Base-by-base conservation (phyloP, 2,888 invertebrate genomes). In the Cacoxenus indagator region DNA sequence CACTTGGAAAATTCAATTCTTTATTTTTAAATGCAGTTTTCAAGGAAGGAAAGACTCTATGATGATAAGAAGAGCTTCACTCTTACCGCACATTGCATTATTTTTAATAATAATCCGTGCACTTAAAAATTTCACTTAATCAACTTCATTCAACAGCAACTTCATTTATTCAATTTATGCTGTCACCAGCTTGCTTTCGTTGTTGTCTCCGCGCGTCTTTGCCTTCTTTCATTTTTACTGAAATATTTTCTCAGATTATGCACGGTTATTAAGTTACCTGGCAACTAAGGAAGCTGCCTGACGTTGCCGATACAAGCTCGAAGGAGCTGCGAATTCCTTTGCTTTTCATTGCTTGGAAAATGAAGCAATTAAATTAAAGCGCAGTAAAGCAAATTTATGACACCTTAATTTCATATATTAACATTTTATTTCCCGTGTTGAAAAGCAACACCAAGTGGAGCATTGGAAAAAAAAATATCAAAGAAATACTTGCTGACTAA, bases 401-500 rank as follows among this genome's bases (percentile, higher is more conserved):
- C 80, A 76, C 77, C 82, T 85, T 84, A 78, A 84, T 84, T 84
- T 81, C 78, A 76, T 81, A 80, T 83, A 85, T 84, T 81, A 85
- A 83, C 77, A 77, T 77, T 85, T 85, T 80, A 83, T 76, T 73
- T 29, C 31, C 51, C 29, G 22, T 54, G 65, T 54, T 54, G 29
- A 46, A 37, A 51, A 55, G 59, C 46, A 27, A 43, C 61, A 26
- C 9, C 6, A 48, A 51, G 22, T 19, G 8, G 22, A 19, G 19
- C 1, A 48, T 17, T 8, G 11, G 11, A 37, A n/a, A 43, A 43
- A 4, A 43, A 43, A 51, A 9, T 22, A 11, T n/a, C 2, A 51
- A 51, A 22, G 22, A 9, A 17, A 17, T 19, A 14, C 8, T 48
- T 17, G 8, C n/a, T 19, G 17, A 19, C 3, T 8, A 19, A 1